Evolutionary conservation across 2,888 invertebrate species (phyloP).

Genomic region (Trichogramma dendrolimi): DNA sequence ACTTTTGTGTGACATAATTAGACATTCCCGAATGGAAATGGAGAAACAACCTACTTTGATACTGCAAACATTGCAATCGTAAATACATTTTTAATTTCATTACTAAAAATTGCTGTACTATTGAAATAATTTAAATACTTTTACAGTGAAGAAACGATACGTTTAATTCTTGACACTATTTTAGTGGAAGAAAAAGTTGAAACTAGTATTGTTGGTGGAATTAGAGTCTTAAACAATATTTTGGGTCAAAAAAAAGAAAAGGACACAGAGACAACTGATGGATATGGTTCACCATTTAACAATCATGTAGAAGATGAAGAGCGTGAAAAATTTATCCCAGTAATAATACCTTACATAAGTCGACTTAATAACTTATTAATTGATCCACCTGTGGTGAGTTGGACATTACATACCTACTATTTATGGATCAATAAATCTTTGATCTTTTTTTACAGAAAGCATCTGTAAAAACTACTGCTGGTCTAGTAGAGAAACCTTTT

Average conservation of each 20-base stretch:
- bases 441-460: conserved; percentile 55
- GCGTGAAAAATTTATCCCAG: conserved; percentile 62
- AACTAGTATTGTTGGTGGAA: conserved; percentile 73
- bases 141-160: conserved; percentile 62
- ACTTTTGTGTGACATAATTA: conserved; percentile 81
- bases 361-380: conserved; percentile 66
- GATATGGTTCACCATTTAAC: conserved; percentile 36
- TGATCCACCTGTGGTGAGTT: conserved; percentile 67
- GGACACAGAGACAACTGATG: conserved; percentile 28
- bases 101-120: background rate
- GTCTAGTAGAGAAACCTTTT: conserved; percentile 69
- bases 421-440: conserved; percentile 5
- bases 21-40: conserved; percentile 61
- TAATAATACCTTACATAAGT: conserved; percentile 64
- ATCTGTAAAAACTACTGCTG: conserved; percentile 66
- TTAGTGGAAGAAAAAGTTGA: conserved; percentile 64
- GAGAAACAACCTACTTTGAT: conserved; percentile 67
- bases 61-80: conserved; percentile 71
- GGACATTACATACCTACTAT: background rate
- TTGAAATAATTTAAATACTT: conserved; percentile 1
- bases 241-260: conserved; percentile 55
- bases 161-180: conserved; percentile 70
- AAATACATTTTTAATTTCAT: conserved; percentile 34
- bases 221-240: conserved; percentile 72
- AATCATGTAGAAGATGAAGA: conserved; percentile 56